phyloP scores from a whole-genome alignment of 2,113 vertebrate species.

The Pangasianodon gigas region DNA sequence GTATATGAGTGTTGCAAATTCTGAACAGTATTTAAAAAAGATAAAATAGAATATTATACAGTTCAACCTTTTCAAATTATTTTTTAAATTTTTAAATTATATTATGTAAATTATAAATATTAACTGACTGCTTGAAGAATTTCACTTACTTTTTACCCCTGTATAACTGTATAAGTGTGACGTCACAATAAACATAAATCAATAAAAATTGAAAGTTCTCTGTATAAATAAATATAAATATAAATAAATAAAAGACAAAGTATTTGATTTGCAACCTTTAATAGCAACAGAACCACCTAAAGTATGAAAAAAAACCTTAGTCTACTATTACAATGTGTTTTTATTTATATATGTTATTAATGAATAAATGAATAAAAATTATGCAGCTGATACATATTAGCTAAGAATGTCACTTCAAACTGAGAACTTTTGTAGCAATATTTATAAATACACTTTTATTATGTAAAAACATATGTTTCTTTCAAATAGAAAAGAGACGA shows the following conservation, averaged over 20 bases:
- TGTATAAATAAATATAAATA: background rate
- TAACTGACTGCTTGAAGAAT: background rate
- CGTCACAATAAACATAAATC: background rate
- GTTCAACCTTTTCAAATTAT: background rate
- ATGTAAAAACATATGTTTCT: background rate
- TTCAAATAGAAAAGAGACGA: background rate
- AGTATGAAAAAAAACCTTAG: too few species aligned
- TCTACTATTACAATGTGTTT: background rate
- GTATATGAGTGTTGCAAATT: background rate
- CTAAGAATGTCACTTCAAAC: too few species aligned
- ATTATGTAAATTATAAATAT: background rate
- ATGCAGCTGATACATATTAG: too few species aligned
- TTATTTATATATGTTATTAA: background rate
- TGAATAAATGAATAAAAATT: background rate
- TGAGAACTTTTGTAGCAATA: background rate
- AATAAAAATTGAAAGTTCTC: background rate
- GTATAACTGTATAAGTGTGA: background rate
- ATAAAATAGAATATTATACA: background rate
- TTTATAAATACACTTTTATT: background rate
- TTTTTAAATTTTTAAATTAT: background rate
- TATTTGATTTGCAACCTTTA: background rate
- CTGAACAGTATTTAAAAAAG: background rate
- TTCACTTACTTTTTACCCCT: background rate
- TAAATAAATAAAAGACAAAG: background rate
- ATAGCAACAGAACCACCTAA: background rate